These are phyloP conservation scores for Eulemur rufifrons DNA, from an alignment of 2,113 vertebrate genomes.

Conservation along the genomic window DNA sequence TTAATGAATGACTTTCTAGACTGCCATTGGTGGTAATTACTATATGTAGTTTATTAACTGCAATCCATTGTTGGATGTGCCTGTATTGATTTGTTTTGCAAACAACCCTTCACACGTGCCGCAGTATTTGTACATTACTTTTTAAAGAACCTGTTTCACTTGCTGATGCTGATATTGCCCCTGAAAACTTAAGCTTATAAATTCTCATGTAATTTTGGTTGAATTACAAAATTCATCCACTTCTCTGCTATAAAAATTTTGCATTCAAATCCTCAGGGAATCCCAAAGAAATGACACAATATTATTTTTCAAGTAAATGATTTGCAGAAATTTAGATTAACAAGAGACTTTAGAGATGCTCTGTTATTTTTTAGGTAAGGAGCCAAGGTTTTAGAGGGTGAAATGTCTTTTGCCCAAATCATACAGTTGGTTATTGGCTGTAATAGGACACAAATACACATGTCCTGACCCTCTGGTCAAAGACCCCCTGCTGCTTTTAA, in stretches of 20 bases:
- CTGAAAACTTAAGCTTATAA: conserved; percentile 31
- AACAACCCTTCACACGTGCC: conserved; percentile 66
- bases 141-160: conserved; percentile 68
- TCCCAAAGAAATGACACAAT: neutral
- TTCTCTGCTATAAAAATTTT: conserved; percentile 33
- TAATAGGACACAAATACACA: conserved; percentile 27
- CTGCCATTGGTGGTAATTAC: conserved; percentile 77
- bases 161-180: neutral
- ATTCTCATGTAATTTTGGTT: conserved; percentile 31
- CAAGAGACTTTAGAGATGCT: neutral
- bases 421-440: conserved; percentile 36
- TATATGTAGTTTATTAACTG: conserved; percentile 77
- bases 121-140: conserved; percentile 71
- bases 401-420: conserved; percentile 36
- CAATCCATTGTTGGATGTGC: conserved; percentile 71
- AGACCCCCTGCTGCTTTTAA: conserved; percentile 51
- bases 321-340: conserved; percentile 12
- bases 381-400: neutral
- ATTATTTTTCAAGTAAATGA: neutral
- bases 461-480: conserved; percentile 28
- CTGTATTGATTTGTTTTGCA: conserved; percentile 81
- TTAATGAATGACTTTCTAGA: conserved; percentile 76
- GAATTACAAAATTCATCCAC: conserved; percentile 19
- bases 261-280: neutral
- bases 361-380: neutral